Base-by-base conservation (phyloP, 2,888 invertebrate genomes). In the Athalia rosae region DNA sequence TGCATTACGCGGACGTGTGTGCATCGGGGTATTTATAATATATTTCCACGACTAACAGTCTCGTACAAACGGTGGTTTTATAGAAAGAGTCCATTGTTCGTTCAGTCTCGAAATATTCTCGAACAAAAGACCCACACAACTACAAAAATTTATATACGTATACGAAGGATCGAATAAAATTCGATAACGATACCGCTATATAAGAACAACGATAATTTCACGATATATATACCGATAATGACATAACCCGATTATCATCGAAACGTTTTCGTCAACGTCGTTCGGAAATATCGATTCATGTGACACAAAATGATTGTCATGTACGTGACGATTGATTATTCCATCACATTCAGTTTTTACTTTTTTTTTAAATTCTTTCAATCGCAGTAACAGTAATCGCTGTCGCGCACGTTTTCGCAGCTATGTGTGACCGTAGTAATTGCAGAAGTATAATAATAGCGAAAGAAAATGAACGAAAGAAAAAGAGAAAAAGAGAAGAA, bases 121-220 rank as follows among this genome's bases (percentile, higher is more conserved):
- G 71, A 71, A 71, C 71, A 71, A 71, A 71, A 71, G 71, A 71
- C 71, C 58, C 56, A 56, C 58, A 45, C 56, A 41, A 28, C 28
- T 28, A 28, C 28, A 28, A 28, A 28, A 28, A 2, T 28, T 28
- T 28, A 28, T 2, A 28, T 28, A 2, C 58, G 71, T 71, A 71
- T 71, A 56, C 71, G 43, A 71, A 13, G 71, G 43, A 71, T 71
- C 58, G 71, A 56, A 58, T 71, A 58, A 71, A 28, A 43, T 6
- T 71, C 56, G 71, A 56, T 71, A 56, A 67, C 50, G 53, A 67
- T 6, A 53, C 28, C 28, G 28, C 28, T 28, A 48, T 66, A n/a
- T n/a, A n/a, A n/a, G n/a, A 28, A 69, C 11, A 41, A 69, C 47
- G 43, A 67, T 28, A 13, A 53, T 28, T n/a, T n/a, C 9, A 53